Conservation (phyloP, 2,113 vertebrate species). For the Equus przewalskii region DNA sequence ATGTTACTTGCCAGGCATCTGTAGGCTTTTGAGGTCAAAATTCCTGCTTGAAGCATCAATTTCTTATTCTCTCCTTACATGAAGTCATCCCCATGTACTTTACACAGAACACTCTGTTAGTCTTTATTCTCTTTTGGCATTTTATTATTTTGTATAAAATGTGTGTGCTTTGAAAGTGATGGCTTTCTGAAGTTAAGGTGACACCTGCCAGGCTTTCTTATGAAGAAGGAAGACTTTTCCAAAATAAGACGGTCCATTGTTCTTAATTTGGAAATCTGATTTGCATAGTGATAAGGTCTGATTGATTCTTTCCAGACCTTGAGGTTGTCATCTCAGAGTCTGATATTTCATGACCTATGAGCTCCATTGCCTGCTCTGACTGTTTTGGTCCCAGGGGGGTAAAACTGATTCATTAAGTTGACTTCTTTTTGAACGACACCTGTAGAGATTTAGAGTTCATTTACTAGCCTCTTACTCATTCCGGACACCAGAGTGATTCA, state of each 20-base stretch:
- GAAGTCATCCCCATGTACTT: background rate
- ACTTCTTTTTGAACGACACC: background rate
- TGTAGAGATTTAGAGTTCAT: background rate
- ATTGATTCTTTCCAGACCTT: conserved; percentile 30
- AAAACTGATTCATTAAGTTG: background rate
- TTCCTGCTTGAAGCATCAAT: background rate
- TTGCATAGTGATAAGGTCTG: background rate
- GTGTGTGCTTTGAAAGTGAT: background rate
- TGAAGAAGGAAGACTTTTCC: conserved; percentile 14
- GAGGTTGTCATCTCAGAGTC: background rate
- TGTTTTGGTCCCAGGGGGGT: background rate
- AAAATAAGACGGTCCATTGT: background rate
- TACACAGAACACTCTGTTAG: background rate
- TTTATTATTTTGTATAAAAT: conserved; percentile 33
- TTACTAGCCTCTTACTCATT: background rate
- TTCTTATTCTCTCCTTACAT: background rate
- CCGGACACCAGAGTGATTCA: background rate
- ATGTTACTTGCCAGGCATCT: background rate
- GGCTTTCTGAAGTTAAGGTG: background rate
- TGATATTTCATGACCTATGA: background rate
- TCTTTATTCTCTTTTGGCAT: background rate
- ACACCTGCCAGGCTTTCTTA: background rate
- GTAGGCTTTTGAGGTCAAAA: background rate
- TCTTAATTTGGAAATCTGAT: conserved; percentile 32
- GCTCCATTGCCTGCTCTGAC: background rate